Base-by-base conservation (phyloP, 2,888 invertebrate genomes). In the Anodontia alba region DNA sequence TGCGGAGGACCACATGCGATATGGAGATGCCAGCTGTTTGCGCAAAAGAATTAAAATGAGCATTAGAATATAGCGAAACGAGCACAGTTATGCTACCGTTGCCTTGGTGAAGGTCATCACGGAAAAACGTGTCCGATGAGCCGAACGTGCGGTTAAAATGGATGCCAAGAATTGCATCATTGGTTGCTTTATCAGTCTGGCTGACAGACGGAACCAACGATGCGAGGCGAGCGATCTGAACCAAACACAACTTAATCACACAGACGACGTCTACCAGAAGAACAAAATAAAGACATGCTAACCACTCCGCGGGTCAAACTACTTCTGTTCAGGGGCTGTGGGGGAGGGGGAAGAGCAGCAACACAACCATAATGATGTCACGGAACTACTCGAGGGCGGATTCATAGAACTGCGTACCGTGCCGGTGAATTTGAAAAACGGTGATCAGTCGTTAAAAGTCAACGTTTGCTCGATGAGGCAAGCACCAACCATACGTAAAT, bases 391-490 rank as follows among this genome's bases (percentile, higher is more conserved):
- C 7, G 42, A 67, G 7, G 51, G 7, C 15, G 49, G 26, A n/a
- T 67, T 26, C 38, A 36, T 67, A 38, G 67, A 20, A n/a, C 36
- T 67, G 1, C 33, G 67, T 15, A 67, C 67, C 7, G 36, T 67
- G 7, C 67, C 67, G 5, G 67, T 36, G 7, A 36, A 36, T 36
- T 23, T 67, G 29, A 67, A 36, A 67, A 67, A 33, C 23, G 67
- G 67, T 3, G 23, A 67, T 26, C 33, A 38, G 20, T 42, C 36
- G 29, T 5, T 67, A 5, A 67, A 36, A 38, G 67, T 67, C 15
- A 67, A 36, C 36, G 67, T 38, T 5, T 67, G 20, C n/a, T 67
- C 7, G 67, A 67, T 7, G 67, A 67, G n/a, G 67, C 67, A n/a
- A 67, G 67, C 67, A 67, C 67, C 7, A 36, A 23, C 33, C 67